phyloP scores from a whole-genome alignment of 2,113 vertebrate genomes.

The Pongo abelii region DNA sequence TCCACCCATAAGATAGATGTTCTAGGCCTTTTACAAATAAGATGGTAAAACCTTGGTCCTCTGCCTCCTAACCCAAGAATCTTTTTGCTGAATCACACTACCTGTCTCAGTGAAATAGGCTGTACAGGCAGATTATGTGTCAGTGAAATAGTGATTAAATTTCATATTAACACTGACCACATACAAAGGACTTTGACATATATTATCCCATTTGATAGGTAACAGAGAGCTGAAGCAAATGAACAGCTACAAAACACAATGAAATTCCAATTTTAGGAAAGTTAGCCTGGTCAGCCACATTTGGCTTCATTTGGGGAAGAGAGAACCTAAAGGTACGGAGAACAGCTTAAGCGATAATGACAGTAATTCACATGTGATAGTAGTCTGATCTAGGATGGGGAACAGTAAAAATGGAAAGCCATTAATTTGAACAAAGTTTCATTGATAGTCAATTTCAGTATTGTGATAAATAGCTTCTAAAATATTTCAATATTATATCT shows the following conservation, averaged over 20 bases:
- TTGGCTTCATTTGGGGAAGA: conserved; percentile 58
- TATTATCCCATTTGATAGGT: conserved; percentile 66
- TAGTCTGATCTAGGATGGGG: neutral
- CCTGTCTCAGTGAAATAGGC: conserved; percentile 18
- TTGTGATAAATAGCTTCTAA: conserved; percentile 18
- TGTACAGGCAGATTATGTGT: neutral
- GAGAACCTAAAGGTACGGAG: conserved; percentile 38
- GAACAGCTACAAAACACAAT: conserved; percentile 55
- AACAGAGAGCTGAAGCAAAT: conserved; percentile 62
- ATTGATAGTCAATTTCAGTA: neutral
- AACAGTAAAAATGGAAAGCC: neutral
- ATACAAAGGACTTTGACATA: conserved; percentile 56
- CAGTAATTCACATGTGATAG: conserved; percentile 20
- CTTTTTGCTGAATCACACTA: neutral
- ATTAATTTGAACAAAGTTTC: neutral
- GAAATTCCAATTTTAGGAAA: conserved; percentile 55
- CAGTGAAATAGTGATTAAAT: conserved; percentile 35
- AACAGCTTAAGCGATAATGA: conserved; percentile 6
- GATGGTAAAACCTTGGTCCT: neutral
- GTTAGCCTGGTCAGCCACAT: conserved; percentile 59
- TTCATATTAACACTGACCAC: conserved; percentile 51
- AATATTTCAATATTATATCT: conserved; percentile 20
- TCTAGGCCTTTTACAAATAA: neutral
- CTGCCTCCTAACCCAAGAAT: neutral
- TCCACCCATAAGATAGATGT: neutral